Evolutionary conservation across 2,797 vertebrate genomes (phyloP).

Genomic region (Pipistrellus nathusii): DNA sequence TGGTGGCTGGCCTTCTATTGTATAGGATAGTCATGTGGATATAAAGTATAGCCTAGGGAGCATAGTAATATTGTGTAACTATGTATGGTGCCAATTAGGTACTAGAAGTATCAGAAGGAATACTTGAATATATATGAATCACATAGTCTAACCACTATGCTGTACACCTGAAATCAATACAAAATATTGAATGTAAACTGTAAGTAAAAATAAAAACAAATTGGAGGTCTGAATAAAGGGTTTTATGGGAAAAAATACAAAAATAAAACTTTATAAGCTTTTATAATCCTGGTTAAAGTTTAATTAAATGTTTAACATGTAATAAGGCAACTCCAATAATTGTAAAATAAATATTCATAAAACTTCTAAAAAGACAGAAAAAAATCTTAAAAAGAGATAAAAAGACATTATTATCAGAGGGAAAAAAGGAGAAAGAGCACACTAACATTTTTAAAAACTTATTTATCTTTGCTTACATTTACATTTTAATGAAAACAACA

Average conservation of each 20-base stretch:
- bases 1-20: too few relatives aligned
- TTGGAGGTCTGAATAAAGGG: not conserved
- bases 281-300: not conserved
- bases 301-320: not conserved
- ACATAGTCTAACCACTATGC: not conserved
- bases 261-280: not conserved
- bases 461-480: not conserved
- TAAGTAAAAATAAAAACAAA: not conserved
- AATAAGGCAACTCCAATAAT: not conserved
- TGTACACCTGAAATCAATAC: not conserved
- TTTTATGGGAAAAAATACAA: not conserved
- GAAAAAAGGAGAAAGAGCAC: not conserved
- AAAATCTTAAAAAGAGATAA: not conserved
- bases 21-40: not conserved
- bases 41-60: not conserved
- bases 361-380: not conserved
- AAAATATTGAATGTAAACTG: not conserved
- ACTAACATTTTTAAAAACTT: not conserved
- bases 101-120: not conserved
- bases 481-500: not conserved
- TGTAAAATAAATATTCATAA: not conserved
- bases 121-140: not conserved
- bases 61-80: not conserved
- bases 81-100: not conserved
- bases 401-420: too few relatives aligned